A percentile compares a stretch with the other conserved stretches of the same genome.
Conservation (phyloP, 2,113 vertebrate genomes). For the Vimba vimba region DNA sequence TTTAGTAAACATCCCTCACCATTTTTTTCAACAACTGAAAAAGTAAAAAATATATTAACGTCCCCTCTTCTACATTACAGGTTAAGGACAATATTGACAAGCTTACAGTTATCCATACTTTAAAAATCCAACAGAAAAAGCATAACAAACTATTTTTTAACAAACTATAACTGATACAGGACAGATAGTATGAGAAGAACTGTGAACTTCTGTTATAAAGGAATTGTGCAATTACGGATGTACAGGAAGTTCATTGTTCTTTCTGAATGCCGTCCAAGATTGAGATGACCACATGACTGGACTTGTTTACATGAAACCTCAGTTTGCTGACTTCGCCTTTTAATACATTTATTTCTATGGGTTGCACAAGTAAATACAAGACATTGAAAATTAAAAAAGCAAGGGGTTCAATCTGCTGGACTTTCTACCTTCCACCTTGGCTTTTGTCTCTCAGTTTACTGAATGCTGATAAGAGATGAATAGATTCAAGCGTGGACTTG, state of each 20-base stretch:
- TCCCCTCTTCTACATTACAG: background rate
- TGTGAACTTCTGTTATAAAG: background rate
- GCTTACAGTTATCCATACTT: background rate
- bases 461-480: constrained; percentile 26
- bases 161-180: background rate
- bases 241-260: constrained; percentile 1
- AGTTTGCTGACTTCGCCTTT: background rate
- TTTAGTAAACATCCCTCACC: too few species aligned
- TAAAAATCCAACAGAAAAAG: background rate
- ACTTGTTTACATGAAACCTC: background rate
- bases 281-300: constrained; percentile 13
- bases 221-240: background rate
- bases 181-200: background rate
- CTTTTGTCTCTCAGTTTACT: constrained; percentile 22
- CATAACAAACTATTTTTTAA: background rate
- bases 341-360: background rate
- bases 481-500: constrained; percentile 11
- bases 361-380: background rate
- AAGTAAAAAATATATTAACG: background rate
- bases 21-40: background rate
- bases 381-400: background rate
- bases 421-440: constrained; percentile 14
- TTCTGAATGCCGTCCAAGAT: background rate
- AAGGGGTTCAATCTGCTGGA: background rate
- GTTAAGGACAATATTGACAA: background rate